phyloP scores from a whole-genome alignment of 2,113 vertebrate genomes.

The Lontra canadensis region DNA sequence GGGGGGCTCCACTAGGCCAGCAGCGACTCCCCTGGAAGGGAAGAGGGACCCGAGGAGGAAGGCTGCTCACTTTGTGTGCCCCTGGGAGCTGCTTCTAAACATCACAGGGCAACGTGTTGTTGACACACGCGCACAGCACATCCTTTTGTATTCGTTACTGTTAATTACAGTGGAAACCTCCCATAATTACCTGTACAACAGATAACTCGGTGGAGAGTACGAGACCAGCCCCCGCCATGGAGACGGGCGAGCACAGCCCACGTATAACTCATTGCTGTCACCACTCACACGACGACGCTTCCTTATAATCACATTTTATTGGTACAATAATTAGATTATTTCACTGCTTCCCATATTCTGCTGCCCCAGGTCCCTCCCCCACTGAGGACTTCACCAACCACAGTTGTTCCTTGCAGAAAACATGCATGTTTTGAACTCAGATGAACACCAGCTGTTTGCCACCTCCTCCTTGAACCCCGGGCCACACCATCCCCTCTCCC shows the following conservation, averaged over 20 bases:
- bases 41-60: neutral
- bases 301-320: conserved; percentile 2
- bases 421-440: conserved; percentile 5
- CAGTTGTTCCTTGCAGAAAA: conserved; percentile 22
- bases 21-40: rapidly evolving
- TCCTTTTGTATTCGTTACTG: conserved; percentile 48
- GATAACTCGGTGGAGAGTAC: neutral
- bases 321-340: conserved; percentile 50
- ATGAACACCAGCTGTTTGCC: neutral
- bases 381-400: neutral
- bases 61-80: neutral
- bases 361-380: neutral
- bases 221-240: neutral
- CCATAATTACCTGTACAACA: conserved; percentile 60
- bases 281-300: neutral
- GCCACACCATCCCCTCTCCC: neutral
- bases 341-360: conserved; percentile 24
- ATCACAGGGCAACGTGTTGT: neutral
- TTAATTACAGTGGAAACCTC: conserved; percentile 69
- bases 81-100: neutral
- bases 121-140: neutral
- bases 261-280: neutral
- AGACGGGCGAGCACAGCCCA: rapidly evolving
- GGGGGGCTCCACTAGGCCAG: rapidly evolving
- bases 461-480: neutral